phyloP scores from a whole-genome alignment of 2,888 invertebrate genomes.

The Drosophila phalerata region DNA sequence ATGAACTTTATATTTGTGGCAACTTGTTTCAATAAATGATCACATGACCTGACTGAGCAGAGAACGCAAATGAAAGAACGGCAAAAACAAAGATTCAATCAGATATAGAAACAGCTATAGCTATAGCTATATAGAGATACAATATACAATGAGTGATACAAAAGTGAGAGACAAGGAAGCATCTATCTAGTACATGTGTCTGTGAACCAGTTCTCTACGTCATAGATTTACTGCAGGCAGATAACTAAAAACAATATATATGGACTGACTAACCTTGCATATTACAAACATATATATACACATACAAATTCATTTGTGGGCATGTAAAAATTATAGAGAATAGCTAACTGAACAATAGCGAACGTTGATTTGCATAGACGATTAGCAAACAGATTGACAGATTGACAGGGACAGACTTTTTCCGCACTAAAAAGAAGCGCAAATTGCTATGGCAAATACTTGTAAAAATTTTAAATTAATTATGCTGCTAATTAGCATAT shows the following conservation, averaged over 20 bases:
- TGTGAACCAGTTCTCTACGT: constrained; percentile 29
- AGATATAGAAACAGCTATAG: neutral
- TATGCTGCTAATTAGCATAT: constrained; percentile 43
- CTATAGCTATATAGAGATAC: neutral
- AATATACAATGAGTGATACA: constrained; percentile 8
- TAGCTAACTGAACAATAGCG: constrained; percentile 27
- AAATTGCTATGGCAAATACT: constrained; percentile 20
- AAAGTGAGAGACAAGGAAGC: constrained; percentile 46
- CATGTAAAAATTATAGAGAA: constrained; percentile 1
- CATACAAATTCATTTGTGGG: neutral
- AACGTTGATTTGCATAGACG: constrained; percentile 34
- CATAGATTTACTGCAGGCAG: constrained; percentile 11
- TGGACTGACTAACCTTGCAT: constrained; percentile 50
- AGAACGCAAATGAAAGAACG: constrained; percentile 20
- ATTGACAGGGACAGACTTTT: constrained; percentile 21
- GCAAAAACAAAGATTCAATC: constrained; percentile 16
- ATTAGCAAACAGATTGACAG: constrained; percentile 26
- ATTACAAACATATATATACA: constrained; percentile 13
- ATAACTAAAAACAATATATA: constrained; percentile 17
- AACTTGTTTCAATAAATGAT: constrained; percentile 36
- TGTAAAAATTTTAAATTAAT: constrained; percentile 41
- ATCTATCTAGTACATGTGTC: neutral
- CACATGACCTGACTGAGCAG: constrained; percentile 23
- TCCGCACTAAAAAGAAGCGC: constrained; percentile 30
- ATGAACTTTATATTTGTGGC: neutral